These are phyloP conservation scores for Ochropacha duplaris DNA, from an alignment of 2,888 invertebrate species.

Conservation along the genomic window DNA sequence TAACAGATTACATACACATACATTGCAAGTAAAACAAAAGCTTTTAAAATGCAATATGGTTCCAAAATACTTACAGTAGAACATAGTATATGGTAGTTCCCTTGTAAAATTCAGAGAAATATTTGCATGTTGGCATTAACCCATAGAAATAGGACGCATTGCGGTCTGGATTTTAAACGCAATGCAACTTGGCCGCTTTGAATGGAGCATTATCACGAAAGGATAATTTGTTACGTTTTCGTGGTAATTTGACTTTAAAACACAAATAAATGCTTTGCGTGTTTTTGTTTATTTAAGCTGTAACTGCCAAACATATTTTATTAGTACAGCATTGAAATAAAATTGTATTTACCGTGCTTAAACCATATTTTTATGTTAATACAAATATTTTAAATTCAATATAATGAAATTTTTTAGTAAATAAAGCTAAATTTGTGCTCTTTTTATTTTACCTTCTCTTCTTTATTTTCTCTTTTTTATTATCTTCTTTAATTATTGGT, in stretches of 20 bases:
- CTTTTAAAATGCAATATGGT: neutral
- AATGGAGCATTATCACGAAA: slow-evolving; percentile 6
- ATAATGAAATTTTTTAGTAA: too few relatives aligned
- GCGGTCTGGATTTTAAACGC: slow-evolving; percentile 13
- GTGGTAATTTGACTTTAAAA: neutral
- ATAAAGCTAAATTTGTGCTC: too few relatives aligned
- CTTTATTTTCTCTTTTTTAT: too few relatives aligned
- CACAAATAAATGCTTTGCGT: neutral
- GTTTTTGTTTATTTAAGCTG: neutral
- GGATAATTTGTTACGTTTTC: slow-evolving; percentile 4
- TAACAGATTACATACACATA: too few relatives aligned
- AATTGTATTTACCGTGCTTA: neutral
- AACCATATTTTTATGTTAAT: too few relatives aligned
- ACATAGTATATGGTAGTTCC: neutral
- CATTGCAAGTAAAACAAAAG: too few relatives aligned
- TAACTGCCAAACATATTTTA: neutral
- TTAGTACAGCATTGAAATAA: neutral
- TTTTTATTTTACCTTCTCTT: too few relatives aligned
- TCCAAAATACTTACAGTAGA: too few relatives aligned
- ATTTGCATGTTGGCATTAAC: slow-evolving; percentile 29
- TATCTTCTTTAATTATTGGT: too few relatives aligned
- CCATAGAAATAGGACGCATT: slow-evolving; percentile 24
- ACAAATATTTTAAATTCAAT: too few relatives aligned
- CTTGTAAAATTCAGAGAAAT: slow-evolving; percentile 22
- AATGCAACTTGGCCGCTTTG: slow-evolving; percentile 4